phyloP scores from a whole-genome alignment of 1,140 invertebrate species.

The Drosophila pruinosa region DNA sequence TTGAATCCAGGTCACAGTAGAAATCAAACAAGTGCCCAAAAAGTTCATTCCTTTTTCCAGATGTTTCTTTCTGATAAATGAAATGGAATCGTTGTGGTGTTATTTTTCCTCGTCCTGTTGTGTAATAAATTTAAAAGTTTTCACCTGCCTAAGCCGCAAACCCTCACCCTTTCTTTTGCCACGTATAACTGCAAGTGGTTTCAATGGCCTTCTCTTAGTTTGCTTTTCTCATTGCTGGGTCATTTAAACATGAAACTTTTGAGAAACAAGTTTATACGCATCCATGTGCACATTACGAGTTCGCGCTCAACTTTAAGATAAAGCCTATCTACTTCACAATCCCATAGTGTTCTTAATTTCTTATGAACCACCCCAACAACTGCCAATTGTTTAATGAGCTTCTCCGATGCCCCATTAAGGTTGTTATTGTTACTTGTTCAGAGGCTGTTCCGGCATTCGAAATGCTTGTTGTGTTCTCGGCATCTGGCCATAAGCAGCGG shows the following conservation, averaged over 20 bases:
- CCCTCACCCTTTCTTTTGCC: slow-evolving; percentile 7
- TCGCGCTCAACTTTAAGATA: slow-evolving; percentile 46
- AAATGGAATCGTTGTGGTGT: slow-evolving; percentile 23
- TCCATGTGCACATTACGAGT: slow-evolving; percentile 19
- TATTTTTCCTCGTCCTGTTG: slow-evolving; percentile 27
- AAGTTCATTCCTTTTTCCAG: slow-evolving; percentile 13
- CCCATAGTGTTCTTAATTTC: slow-evolving; percentile 58
- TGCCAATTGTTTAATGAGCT: slow-evolving; percentile 79
- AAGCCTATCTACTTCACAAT: slow-evolving; percentile 1
- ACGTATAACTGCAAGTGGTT: slow-evolving; percentile 15
- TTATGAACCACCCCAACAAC: slow-evolving; percentile 43
- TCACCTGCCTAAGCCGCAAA: slow-evolving; percentile 31
- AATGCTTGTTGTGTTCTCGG: slow-evolving; percentile 21
- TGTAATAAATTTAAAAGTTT: slow-evolving; percentile 71
- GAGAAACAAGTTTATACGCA: slow-evolving; percentile 52
- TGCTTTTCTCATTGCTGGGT: slow-evolving; percentile 5
- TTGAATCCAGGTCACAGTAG: background rate
- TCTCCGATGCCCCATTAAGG: slow-evolving; percentile 30
- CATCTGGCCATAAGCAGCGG: slow-evolving; percentile 60
- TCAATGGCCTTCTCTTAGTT: slow-evolving; percentile 7
- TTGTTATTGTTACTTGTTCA: slow-evolving; percentile 31
- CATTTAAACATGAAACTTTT: slow-evolving; percentile 55
- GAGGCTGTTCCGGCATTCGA: slow-evolving; percentile 37
- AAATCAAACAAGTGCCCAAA: too few relatives aligned
- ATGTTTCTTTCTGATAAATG: slow-evolving; percentile 44